Base-by-base conservation (phyloP, 92 coral and sea anemone species). In the Umimayanthus kanabou region DNA sequence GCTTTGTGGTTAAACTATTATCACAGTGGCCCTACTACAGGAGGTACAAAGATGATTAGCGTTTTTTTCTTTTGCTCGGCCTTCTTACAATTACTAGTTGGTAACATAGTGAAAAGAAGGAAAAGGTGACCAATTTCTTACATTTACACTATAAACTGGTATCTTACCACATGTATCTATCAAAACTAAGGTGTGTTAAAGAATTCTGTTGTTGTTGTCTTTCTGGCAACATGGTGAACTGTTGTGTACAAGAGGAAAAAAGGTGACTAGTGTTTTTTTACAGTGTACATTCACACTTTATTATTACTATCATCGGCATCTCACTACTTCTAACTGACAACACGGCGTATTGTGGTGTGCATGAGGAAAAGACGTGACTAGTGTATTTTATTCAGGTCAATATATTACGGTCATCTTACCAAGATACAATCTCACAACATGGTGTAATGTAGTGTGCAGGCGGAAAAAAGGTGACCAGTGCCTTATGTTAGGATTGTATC, bases 141-240 rank as follows among this genome's bases (percentile, higher is more conserved):
- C 49, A 45, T 5, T 45, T 9, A 45, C 8, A 45, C 49, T 45
- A 5, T 45, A 45, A 5, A 7, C 11, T 3, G 20, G 20, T 55
- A 55, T 55, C 64, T 15, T 55, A 55, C 64, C 15, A 55, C 64
- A 2, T n/a, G n/a, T n/a, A n/a, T 7, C 22, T 73, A 3, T 4
- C 37, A 39, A 73, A 14, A 73, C 14, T 9, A 23, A 2, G 64
- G 9, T 45, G 49, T 5, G 9, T 45, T 45, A 33, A 33, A 9
- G 49, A 55, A 55, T 55, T 0, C 0, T 55, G 20, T 2, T 55
- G 15, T 7, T 55, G 15, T 15, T 55, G 11, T 15, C 15, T n/a
- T n/a, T 7, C 98, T 53, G 97, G 95, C 28, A 97, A 82, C 99
- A 97, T 97, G 73, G 99, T 97, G 71, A 57, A 80, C 84, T 80